phyloP scores from a whole-genome alignment of 2,888 invertebrate species.

The Deilephila porcellus region DNA sequence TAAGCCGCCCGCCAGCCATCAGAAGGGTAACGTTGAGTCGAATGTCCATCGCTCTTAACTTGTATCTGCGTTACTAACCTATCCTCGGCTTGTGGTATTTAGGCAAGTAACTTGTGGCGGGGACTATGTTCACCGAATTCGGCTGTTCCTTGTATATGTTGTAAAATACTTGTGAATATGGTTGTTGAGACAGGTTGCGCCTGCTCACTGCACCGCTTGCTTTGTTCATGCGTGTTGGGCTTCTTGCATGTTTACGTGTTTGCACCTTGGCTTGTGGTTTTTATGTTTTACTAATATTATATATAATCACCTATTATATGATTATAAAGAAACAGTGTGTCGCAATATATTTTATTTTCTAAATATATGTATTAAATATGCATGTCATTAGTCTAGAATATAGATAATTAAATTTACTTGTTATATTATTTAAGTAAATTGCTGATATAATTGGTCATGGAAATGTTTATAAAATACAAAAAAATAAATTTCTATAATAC shows the following conservation, averaged over 20 bases:
- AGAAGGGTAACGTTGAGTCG: constrained; percentile 79
- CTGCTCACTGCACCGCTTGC: constrained; percentile 46
- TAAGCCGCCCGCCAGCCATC: constrained; percentile 78
- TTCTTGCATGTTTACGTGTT: constrained; percentile 45
- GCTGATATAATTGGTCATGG: too few relatives aligned
- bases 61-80: constrained; percentile 71
- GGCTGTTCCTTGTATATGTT: constrained; percentile 43
- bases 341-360: background rate
- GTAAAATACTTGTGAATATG: constrained; percentile 57
- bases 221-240: constrained; percentile 46
- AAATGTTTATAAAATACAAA: background rate
- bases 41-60: constrained; percentile 61
- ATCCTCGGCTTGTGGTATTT: constrained; percentile 72
- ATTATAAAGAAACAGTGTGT: background rate
- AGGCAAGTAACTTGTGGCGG: constrained; percentile 71
- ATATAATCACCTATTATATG: background rate
- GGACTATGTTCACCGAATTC: constrained; percentile 56
- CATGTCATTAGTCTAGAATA: background rate
- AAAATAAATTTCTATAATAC: background rate
- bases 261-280: constrained; percentile 19
- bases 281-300: constrained; percentile 26
- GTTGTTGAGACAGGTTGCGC: constrained; percentile 66
- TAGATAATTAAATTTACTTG: too few relatives aligned
- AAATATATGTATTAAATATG: background rate
- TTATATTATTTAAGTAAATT: too few relatives aligned